Evolutionary conservation across 2,888 invertebrate species (phyloP), one percentile per base, ranked within the genome.

Genomic region (Panopea generosa): DNA sequence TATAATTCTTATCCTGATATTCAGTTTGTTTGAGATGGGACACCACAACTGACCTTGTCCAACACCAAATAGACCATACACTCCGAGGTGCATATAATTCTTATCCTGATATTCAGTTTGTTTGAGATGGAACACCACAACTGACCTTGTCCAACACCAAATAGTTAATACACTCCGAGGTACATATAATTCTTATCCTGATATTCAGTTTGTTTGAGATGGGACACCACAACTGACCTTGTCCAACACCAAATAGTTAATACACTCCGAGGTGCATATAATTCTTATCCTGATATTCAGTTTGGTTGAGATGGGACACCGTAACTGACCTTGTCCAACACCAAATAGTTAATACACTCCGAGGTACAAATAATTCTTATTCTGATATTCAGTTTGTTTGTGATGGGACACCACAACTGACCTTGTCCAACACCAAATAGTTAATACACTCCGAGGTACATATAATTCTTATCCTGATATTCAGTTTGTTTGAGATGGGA

Each of bases 381-480:
- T 33, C 6, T 11, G 11, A 11, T 11, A 7, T 33, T 33, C 4
- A 11, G 4, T 33, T 11, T 11, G 11, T 11, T 11, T 33, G 33
- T 7, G 11, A 47, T 16, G 20, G n/a, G 4, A 47, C 4, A 18
- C 16, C n/a, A 47, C n/a, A n/a, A n/a, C 43, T 60, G 55, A 92
- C 92, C 91, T 87, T 92, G 91, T 4, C 70, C 77, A 0, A 86
- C 73, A 2, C 92, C 92, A 18, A 91, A 80, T 2, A 72, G 89
- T 2, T 93, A 93, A 83, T 94, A 94, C 20, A 93, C 91, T 6
- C 92, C 93, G 4, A 94, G 89, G 55, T 93, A 92, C 40, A 87
- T 63, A 81, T 92, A 80, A 63, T 88, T 89, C 45, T 66, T 84
- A 29, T 87, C 67, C 40, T 53, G 67, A 33, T 33, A 33, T 33